Evolutionary conservation across 2,888 invertebrate species (phyloP).

Genomic region (Quadriops clusia): DNA sequence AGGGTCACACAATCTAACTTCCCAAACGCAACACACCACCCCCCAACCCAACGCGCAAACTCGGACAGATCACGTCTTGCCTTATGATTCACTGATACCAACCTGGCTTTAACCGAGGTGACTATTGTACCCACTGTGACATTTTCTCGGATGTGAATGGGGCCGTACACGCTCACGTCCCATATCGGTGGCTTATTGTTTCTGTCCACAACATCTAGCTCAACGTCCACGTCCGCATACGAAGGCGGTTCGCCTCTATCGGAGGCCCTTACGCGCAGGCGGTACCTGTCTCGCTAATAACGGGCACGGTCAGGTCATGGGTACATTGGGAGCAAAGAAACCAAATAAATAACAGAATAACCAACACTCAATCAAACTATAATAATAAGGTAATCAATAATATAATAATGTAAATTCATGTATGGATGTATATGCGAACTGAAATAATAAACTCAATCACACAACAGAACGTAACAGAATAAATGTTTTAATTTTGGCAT

Average conservation of each 20-base stretch:
- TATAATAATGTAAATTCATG: constrained; percentile 7
- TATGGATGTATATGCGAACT: constrained; percentile 22
- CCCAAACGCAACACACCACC: too few relatives aligned
- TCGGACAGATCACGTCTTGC: too few relatives aligned
- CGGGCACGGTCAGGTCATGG: constrained; percentile 55
- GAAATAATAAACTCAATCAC: constrained; percentile 33
- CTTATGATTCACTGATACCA: constrained; percentile 56
- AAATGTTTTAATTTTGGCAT: too few relatives aligned
- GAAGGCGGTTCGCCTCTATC: constrained; percentile 89
- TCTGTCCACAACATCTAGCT: constrained; percentile 96
- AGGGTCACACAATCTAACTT: too few relatives aligned
- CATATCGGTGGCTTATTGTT: constrained; percentile 97
- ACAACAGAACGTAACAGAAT: constrained; percentile 29
- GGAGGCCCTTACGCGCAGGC: constrained; percentile 90
- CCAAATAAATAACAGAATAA: constrained; percentile 23
- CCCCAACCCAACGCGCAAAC: too few relatives aligned
- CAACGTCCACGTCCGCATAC: constrained; percentile 92
- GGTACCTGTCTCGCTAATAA: constrained; percentile 92
- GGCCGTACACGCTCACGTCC: constrained; percentile 92
- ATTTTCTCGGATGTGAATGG: constrained; percentile 97
- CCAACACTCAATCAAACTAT: constrained; percentile 32
- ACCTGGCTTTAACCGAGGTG: constrained; percentile 97
- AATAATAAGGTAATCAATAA: constrained; percentile 11
- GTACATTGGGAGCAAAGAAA: constrained; percentile 44
- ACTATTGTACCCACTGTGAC: constrained; percentile 98